A percentile compares a stretch with the other conserved stretches of the same genome.
Conservation (phyloP, 2,113 vertebrate genomes). For the Spizaetus ornatus region DNA sequence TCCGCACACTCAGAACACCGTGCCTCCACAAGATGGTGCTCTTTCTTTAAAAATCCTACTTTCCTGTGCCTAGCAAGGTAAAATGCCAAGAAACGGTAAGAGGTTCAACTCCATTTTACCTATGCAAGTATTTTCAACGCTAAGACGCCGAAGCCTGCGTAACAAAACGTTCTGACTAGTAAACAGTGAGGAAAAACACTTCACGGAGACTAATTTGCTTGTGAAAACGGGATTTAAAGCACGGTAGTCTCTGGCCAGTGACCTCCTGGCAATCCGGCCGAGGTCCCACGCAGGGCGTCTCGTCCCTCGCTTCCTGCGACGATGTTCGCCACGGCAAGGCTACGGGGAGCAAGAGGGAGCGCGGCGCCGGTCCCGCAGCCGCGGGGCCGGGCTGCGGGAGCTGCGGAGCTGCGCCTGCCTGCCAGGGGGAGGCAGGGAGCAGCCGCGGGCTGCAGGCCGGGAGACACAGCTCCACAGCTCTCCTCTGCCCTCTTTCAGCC, state of each 20-base stretch:
- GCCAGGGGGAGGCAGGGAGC: background rate
- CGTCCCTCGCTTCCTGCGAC: background rate
- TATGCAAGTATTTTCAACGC: background rate
- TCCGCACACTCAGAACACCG: background rate
- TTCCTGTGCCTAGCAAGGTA: background rate
- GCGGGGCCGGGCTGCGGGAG: accelerated
- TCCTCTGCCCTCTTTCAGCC: background rate
- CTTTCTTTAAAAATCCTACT: conserved; percentile 40
- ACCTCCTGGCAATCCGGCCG: background rate
- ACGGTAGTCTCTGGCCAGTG: background rate
- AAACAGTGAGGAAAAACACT: background rate
- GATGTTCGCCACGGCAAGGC: background rate
- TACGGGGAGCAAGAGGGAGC: background rate
- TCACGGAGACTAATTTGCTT: background rate
- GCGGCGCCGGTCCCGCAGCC: accelerated
- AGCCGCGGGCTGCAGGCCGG: background rate
- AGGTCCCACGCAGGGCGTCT: background rate
- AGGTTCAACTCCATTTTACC: background rate
- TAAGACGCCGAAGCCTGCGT: background rate
- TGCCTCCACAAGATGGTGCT: conserved; percentile 70
- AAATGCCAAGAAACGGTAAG: background rate
- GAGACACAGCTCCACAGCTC: background rate
- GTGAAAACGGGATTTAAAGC: background rate
- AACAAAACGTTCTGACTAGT: background rate
- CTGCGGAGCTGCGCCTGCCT: background rate